A percentile compares a stretch with the other conserved stretches of the same genome.
phyloP scores from a whole-genome alignment of 1,140 invertebrate species.

The Zaprionus camerounensis region DNA sequence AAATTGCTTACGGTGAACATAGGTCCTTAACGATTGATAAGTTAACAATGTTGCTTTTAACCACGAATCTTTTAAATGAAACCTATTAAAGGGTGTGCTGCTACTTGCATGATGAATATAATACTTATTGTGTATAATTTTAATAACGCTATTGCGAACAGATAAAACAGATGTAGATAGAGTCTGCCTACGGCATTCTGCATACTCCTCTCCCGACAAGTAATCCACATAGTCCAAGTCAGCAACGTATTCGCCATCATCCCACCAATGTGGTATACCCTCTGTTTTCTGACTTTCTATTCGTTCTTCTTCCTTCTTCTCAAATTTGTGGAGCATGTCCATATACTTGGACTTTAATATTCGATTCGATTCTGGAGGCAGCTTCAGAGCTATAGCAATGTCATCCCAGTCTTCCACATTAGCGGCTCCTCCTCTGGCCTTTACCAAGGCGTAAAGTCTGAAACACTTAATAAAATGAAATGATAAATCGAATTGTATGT shows the following conservation, averaged over 20 bases:
- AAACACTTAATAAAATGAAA: background rate
- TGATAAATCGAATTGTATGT: background rate
- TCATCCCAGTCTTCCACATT: constrained; percentile 36
- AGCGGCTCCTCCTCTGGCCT: constrained; percentile 19
- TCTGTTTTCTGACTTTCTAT: background rate
- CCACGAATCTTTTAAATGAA: constrained; percentile 37
- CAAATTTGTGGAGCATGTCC: constrained; percentile 22
- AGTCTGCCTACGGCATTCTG: background rate
- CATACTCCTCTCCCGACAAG: background rate
- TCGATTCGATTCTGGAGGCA: constrained; percentile 13
- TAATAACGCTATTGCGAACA: constrained; percentile 30
- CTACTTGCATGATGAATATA: constrained; percentile 17
- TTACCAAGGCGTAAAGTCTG: constrained; percentile 29
- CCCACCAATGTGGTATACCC: constrained; percentile 35
- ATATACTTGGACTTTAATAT: constrained; percentile 27
- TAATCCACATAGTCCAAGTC: background rate
- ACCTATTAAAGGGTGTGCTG: constrained; percentile 28
- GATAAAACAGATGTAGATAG: background rate
- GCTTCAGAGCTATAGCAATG: constrained; percentile 17
- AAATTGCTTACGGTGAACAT: constrained; percentile 23
- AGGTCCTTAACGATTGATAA: constrained; percentile 18
- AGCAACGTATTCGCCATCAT: constrained; percentile 23
- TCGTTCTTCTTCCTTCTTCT: constrained; percentile 30
- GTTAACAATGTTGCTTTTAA: constrained; percentile 27
- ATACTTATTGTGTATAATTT: constrained; percentile 37